Conservation (phyloP, 1,140 invertebrate species). For the Coelopa frigida region DNA sequence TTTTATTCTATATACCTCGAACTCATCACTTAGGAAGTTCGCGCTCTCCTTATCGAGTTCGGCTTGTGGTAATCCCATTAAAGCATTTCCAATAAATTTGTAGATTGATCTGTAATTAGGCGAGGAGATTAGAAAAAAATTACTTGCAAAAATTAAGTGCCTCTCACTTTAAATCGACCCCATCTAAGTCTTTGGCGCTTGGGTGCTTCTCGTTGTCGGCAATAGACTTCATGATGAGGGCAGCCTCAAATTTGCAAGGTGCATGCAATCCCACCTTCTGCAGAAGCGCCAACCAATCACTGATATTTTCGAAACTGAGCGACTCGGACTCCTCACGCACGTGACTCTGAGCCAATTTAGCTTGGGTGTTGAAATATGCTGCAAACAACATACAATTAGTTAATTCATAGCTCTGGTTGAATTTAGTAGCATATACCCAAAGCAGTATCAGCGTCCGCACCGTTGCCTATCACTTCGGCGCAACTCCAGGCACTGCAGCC, state of each 20-base stretch:
- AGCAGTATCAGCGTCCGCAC: too few relatives aligned
- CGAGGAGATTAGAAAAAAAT: not conserved
- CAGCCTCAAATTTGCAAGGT: slow-evolving; percentile 26
- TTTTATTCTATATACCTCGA: slow-evolving; percentile 19
- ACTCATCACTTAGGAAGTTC: slow-evolving; percentile 23
- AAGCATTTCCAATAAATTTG: slow-evolving; percentile 26
- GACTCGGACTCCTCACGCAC: slow-evolving; percentile 24
- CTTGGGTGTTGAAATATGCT: not conserved
- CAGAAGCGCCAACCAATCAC: slow-evolving; percentile 29
- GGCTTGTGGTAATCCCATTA: slow-evolving; percentile 29
- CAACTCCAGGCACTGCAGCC: not conserved
- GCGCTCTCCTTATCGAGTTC: slow-evolving; percentile 16
- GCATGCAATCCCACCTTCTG: slow-evolving; percentile 12
- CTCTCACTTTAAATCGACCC: slow-evolving; percentile 25
- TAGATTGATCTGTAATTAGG: slow-evolving; percentile 24
- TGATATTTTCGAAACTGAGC: slow-evolving; percentile 25
- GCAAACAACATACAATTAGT: too few relatives aligned
- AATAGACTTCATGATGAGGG: slow-evolving; percentile 23
- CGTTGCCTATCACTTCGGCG: slow-evolving; percentile 1
- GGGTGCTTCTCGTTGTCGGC: slow-evolving; percentile 23
- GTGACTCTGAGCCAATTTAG: slow-evolving; percentile 3
- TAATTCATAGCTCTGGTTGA: too few relatives aligned
- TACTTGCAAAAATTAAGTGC: not conserved
- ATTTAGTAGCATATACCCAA: too few relatives aligned
- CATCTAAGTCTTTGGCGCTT: slow-evolving; percentile 12